Evolutionary conservation across 2,797 vertebrate genomes (phyloP).

Genomic region (Euthynnus affinis): DNA sequence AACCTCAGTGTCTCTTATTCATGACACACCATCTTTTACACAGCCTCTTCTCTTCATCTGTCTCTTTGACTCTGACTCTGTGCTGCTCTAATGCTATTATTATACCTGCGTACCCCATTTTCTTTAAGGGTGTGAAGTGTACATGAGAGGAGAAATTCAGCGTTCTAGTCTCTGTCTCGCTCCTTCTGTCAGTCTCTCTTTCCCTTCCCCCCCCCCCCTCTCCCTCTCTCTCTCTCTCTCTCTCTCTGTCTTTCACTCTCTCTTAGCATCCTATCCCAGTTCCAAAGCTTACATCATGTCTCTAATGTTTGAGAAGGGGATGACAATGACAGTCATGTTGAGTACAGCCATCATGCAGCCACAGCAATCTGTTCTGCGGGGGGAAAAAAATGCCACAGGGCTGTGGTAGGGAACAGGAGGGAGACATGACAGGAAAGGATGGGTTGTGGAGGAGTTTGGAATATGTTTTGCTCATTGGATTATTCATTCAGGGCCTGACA

Average conservation of each 20-base stretch:
- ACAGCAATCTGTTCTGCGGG: slow-evolving; percentile 40
- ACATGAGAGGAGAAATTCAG: slow-evolving; percentile 47
- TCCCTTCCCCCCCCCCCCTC: neutral
- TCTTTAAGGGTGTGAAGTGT: slow-evolving; percentile 47
- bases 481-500: slow-evolving; percentile 32
- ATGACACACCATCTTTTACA: slow-evolving; percentile 47
- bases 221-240: slow-evolving; percentile 12
- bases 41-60: slow-evolving; percentile 32
- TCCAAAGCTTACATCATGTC: slow-evolving; percentile 66
- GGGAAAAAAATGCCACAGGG: slow-evolving; percentile 48
- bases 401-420: slow-evolving; percentile 54
- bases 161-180: slow-evolving; percentile 33
- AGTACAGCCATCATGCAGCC: slow-evolving; percentile 61
- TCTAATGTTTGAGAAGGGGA: slow-evolving; percentile 63
- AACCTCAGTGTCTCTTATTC: slow-evolving; percentile 43
- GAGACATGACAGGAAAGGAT: slow-evolving; percentile 49
- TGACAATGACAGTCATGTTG: slow-evolving; percentile 70
- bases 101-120: slow-evolving; percentile 56
- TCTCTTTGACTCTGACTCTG: slow-evolving; percentile 44
- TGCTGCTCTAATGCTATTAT: slow-evolving; percentile 65
- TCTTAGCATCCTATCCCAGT: slow-evolving; percentile 41
- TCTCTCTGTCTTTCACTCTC: slow-evolving; percentile 23
- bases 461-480: slow-evolving; percentile 44
- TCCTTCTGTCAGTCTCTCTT: slow-evolving; percentile 27
- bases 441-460: slow-evolving; percentile 25